Evolutionary conservation across 1,140 invertebrate genomes (phyloP).

Genomic region (Monochamus saltuarius): DNA sequence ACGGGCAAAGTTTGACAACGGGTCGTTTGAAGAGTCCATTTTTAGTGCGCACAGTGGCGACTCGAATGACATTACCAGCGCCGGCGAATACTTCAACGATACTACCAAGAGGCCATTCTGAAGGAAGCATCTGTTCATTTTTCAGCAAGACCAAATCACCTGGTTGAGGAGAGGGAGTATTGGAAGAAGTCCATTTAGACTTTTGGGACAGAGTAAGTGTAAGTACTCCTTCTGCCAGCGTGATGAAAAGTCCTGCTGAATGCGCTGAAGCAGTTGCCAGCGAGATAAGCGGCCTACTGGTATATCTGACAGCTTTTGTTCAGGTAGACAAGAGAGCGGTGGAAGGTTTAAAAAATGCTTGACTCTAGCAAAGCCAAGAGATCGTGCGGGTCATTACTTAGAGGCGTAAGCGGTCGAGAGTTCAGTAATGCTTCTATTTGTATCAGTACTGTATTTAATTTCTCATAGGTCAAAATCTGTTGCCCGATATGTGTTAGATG

Average conservation of each 20-base stretch:
- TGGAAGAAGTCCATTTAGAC: constrained; percentile 30
- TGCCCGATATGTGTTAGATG: constrained; percentile 39
- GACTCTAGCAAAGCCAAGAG: constrained; percentile 38
- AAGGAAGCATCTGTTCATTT: no score
- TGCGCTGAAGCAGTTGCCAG: constrained; percentile 37
- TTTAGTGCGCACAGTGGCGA: no score
- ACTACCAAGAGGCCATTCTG: no score
- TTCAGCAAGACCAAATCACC: no score
- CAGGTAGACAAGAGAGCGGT: constrained; percentile 32
- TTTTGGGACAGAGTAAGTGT: constrained; percentile 34
- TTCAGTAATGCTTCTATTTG: constrained; percentile 45
- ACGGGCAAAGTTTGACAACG: no score
- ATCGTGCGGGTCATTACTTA: constrained; percentile 44
- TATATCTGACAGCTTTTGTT: constrained; percentile 13
- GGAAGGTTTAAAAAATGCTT: constrained; percentile 36
- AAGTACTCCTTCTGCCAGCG: constrained; percentile 43
- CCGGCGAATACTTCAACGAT: no score
- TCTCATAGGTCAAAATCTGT: constrained; percentile 38
- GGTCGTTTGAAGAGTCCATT: no score
- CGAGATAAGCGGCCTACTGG: constrained; percentile 27
- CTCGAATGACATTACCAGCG: no score
- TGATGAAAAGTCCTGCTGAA: constrained; percentile 41
- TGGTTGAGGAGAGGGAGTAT: no score
- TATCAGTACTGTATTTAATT: constrained; percentile 36
- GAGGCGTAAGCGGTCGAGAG: constrained; percentile 34